A percentile compares a stretch with the other conserved stretches of the same genome.
Evolutionary conservation across 2,797 vertebrate genomes (phyloP).

Genomic region (Ataeniobius toweri): DNA sequence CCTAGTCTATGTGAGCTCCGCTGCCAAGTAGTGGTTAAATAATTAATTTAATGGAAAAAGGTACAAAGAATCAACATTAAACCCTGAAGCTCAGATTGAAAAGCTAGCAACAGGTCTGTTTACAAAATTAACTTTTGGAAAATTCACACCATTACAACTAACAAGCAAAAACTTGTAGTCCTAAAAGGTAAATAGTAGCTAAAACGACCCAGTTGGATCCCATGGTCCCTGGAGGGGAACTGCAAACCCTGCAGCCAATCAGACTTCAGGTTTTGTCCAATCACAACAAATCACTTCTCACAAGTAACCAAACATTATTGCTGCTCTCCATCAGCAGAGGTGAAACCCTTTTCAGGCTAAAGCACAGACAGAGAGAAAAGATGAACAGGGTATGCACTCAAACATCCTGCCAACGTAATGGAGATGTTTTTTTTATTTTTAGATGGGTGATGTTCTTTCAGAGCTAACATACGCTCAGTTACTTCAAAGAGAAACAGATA

Average conservation of each 20-base stretch:
- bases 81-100: not conserved
- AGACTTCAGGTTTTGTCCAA: not conserved
- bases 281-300: not conserved
- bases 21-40: no score
- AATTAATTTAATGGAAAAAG: not conserved
- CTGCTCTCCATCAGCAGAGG: not conserved
- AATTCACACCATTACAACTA: no score
- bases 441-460: conserved; percentile 18
- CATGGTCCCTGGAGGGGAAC: not conserved
- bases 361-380: not conserved
- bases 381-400: not conserved
- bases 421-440: conserved; percentile 28
- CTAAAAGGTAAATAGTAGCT: not conserved
- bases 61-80: not conserved
- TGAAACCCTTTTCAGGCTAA: not conserved
- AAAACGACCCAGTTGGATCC: not conserved
- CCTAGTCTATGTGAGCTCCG: not conserved
- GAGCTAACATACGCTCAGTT: conserved; percentile 15
- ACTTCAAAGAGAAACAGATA: conserved; percentile 29
- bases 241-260: not conserved
- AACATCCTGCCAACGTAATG: conserved; percentile 15
- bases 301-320: not conserved
- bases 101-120: not conserved
- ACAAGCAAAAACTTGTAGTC: not conserved
- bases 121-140: no score